phyloP scores from a whole-genome alignment of 1,140 invertebrate species.

The Ruditapes philippinarum region DNA sequence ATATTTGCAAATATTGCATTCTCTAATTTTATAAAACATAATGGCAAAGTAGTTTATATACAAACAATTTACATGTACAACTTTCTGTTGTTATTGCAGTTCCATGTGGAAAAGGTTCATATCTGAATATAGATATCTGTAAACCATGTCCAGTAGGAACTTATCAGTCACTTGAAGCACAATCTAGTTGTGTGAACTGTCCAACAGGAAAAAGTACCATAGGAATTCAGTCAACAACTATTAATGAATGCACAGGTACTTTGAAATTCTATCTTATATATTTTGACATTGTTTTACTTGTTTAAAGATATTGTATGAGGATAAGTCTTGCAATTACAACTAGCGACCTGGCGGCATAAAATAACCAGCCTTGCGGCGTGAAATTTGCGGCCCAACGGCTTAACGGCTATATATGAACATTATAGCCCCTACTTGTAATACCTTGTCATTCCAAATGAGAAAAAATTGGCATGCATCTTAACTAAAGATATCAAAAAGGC shows the following conservation, averaged over 20 bases:
- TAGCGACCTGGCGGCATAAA: neutral
- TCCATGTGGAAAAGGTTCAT: neutral
- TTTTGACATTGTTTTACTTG: no score
- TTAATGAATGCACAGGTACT: neutral
- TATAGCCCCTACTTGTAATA: no score
- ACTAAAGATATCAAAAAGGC: no score
- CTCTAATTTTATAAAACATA: no score
- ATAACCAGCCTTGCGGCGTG: neutral
- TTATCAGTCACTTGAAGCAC: neutral
- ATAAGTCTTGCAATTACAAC: neutral
- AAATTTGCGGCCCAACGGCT: no score
- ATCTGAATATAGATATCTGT: neutral
- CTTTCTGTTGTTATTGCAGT: neutral
- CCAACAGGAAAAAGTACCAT: conserved; percentile 3
- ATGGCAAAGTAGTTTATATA: no score
- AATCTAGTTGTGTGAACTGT: neutral
- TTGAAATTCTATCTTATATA: no score
- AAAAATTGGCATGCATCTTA: no score
- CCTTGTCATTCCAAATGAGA: no score
- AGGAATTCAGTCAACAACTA: neutral
- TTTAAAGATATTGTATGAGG: neutral
- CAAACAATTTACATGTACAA: no score
- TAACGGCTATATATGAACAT: no score
- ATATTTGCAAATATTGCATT: no score
- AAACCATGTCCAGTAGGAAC: conserved; percentile 25